Conservation (phyloP, 2,113 vertebrate species). For the Mellivora capensis region DNA sequence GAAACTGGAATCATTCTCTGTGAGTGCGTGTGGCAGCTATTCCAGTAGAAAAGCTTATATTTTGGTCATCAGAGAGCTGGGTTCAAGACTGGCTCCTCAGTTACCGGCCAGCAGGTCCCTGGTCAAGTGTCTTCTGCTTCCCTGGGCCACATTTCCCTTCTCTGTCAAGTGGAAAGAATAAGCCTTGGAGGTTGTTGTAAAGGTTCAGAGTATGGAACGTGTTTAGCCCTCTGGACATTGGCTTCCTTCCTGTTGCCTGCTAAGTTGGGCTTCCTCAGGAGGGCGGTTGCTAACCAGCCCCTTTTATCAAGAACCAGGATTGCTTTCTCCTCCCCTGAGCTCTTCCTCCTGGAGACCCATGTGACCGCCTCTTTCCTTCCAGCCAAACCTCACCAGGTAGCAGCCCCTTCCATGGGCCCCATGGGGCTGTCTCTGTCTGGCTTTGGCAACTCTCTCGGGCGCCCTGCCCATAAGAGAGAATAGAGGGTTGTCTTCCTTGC, state of each 20-base stretch:
- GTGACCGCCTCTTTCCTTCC: neutral
- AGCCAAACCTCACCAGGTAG: neutral
- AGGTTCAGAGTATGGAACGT: neutral
- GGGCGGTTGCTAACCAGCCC: neutral
- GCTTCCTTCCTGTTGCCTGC: neutral
- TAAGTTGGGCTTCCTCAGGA: neutral
- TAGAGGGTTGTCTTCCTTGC: constrained; percentile 21
- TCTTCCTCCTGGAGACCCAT: neutral
- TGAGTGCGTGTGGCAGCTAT: neutral
- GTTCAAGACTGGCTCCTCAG: neutral
- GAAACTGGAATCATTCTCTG: neutral
- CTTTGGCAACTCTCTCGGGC: neutral
- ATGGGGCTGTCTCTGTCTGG: neutral
- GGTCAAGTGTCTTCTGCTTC: neutral
- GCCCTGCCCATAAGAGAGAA: neutral
- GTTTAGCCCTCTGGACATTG: neutral
- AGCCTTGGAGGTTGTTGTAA: neutral
- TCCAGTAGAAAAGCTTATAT: neutral
- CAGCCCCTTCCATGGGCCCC: neutral
- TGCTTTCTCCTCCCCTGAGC: neutral
- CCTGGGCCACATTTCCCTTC: neutral
- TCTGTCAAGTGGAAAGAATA: neutral
- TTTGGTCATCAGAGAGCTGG: neutral
- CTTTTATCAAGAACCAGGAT: neutral
- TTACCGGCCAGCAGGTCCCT: neutral